Percentiles rank a stretch among this genome's conserved stretches.
Evolutionary conservation across 2,888 invertebrate genomes (phyloP).

Genomic region (Kuschelorhynchus macadamiae): DNA sequence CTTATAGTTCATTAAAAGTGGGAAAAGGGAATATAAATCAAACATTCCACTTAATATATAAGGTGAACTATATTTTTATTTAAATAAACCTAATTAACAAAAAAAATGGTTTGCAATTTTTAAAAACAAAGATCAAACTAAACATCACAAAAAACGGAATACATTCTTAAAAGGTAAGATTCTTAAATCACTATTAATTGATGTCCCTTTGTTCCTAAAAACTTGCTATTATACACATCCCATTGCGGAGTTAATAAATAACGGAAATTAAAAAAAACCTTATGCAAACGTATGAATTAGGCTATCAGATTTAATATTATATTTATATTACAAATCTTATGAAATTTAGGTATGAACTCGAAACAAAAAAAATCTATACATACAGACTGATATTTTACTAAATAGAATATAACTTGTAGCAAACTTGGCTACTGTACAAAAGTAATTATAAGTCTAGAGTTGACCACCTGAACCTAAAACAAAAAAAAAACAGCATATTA

Average conservation of each 20-base stretch:
- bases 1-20: no score
- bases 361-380: conserved; percentile 60
- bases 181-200: conserved; percentile 29
- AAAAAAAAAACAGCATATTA: conserved; percentile 9
- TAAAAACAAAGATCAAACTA: conserved; percentile 36
- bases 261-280: conserved; percentile 40
- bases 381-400: conserved; percentile 63
- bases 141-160: conserved; percentile 45
- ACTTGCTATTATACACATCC: conserved; percentile 33
- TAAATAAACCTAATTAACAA: conserved; percentile 49
- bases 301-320: conserved; percentile 56
- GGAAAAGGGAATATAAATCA: no score
- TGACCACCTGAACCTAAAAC: conserved; percentile 57
- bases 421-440: conserved; percentile 59
- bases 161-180: conserved; percentile 32
- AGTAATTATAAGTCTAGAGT: conserved; percentile 51
- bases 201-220: conserved; percentile 41
- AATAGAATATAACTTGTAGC: conserved; percentile 57
- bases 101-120: conserved; percentile 42
- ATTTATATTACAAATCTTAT: conserved; percentile 55
- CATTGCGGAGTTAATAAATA: conserved; percentile 52
- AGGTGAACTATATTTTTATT: conserved; percentile 50
- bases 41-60: no score
- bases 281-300: conserved; percentile 54
- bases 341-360: conserved; percentile 47